Base-by-base conservation (phyloP, 2,888 invertebrate species). In the Orthosia gothica region DNA sequence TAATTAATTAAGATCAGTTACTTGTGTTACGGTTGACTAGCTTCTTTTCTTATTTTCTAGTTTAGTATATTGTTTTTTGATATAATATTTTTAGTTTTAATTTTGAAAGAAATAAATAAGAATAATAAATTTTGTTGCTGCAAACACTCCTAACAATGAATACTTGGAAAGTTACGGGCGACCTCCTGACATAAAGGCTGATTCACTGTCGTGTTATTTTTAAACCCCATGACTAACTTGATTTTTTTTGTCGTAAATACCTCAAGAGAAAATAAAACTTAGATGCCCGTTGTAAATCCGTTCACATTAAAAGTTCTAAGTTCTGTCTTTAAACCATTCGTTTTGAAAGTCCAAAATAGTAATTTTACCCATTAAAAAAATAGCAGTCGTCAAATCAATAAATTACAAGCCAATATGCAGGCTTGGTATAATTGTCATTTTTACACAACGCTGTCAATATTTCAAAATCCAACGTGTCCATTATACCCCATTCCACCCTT, bases 401-500 rank as follows among this genome's bases (percentile, higher is more conserved):
- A 50, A 26, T 32, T n/a, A 40, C 40, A 40, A 40, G 32, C 32
- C 7, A 32, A 0, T 32, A 32, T 32, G 32, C 40, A 40, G n/a
- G n/a, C 9, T 40, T 40, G 40, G 7, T 40, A 9, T 9, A 40
- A 40, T 40, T 40, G 40, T 40, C 32, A 32, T 32, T 32, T 40
- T 9, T 1, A 40, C 18, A 50, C 50, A 50, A 50, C 2, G 18
- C 11, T n/a, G 9, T n/a, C n/a, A 32, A 16, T 47, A 47, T n/a
- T 23, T 69, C 5, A 11, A 1, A n/a, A 49, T 61, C 5, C 3
- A 55, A 20, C 12, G 13, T 61, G 32, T 52, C 64, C 50, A 40
- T 65, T 61, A 2, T 20, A 52, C 61, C 83, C 87, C 68, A 47
- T 12, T 9, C 45, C 55, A 81, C 88, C 79, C 82, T 76, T 54